Conservation (phyloP, 2,888 invertebrate genomes). For the Dynastes maya region DNA sequence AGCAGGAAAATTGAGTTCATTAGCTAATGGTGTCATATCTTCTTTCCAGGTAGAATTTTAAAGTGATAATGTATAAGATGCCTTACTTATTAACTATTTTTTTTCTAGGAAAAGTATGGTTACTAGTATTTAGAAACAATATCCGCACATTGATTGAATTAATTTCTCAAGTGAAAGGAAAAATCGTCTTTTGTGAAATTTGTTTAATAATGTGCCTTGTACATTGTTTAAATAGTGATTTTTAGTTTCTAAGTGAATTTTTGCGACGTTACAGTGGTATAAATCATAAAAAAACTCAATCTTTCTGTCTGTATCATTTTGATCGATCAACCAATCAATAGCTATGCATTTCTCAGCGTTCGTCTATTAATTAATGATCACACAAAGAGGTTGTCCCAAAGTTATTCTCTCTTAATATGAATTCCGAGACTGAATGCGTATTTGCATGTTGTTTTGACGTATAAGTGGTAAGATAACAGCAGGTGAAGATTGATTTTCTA, state of each 20-base stretch:
- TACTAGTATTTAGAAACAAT: conserved; percentile 60
- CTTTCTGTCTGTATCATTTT: not conserved
- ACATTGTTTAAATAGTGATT: conserved; percentile 46
- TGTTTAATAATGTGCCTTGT: conserved; percentile 45
- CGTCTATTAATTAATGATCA: too few relatives aligned
- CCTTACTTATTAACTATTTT: conserved; percentile 28
- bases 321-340: not conserved
- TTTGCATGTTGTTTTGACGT: too few relatives aligned
- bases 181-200: conserved; percentile 39
- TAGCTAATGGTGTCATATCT: conserved; percentile 95
- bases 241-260: conserved; percentile 42
- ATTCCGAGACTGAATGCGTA: too few relatives aligned
- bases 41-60: conserved; percentile 83
- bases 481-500: too few relatives aligned
- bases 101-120: conserved; percentile 64
- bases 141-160: conserved; percentile 41
- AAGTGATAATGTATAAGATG: not conserved
- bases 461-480: too few relatives aligned
- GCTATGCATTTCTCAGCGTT: too few relatives aligned
- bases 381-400: too few relatives aligned
- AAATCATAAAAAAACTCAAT: conserved; percentile 2
- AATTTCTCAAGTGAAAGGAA: conserved; percentile 46
- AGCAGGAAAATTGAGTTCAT: conserved; percentile 94
- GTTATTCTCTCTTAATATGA: too few relatives aligned
- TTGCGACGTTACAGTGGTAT: conserved; percentile 21